phyloP scores from a whole-genome alignment of 2,797 vertebrate species.

The Myotis myotis region DNA sequence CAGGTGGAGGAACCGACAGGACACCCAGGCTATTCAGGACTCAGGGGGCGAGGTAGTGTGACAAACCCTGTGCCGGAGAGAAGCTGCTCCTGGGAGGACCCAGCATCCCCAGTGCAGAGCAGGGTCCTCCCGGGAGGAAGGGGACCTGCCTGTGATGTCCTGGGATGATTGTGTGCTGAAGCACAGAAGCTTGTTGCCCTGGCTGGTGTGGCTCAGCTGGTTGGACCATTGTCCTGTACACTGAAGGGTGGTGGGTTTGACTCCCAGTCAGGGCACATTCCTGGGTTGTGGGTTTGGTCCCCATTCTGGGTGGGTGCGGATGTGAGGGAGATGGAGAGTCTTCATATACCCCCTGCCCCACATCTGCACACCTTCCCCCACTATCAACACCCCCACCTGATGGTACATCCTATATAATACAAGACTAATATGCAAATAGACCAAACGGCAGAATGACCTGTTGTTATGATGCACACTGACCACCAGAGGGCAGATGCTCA shows the following conservation, averaged over 20 bases:
- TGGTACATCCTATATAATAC: neutral
- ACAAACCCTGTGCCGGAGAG: accelerated
- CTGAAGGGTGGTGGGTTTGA: neutral
- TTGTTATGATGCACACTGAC: too few relatives aligned
- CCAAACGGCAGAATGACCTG: too few relatives aligned
- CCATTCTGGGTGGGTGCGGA: neutral
- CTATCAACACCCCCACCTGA: neutral
- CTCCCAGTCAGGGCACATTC: neutral
- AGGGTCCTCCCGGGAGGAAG: neutral
- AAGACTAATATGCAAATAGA: too few relatives aligned
- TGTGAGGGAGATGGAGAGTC: neutral
- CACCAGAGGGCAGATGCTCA: too few relatives aligned
- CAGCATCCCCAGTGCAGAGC: accelerated
- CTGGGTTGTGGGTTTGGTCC: neutral
- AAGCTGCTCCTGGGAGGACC: neutral
- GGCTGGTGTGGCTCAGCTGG: neutral
- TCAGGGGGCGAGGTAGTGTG: accelerated
- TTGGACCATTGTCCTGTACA: neutral
- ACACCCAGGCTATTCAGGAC: accelerated
- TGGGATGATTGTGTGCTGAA: accelerated
- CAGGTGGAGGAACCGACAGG: neutral
- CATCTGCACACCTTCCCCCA: accelerated
- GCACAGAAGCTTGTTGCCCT: neutral
- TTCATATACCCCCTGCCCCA: accelerated
- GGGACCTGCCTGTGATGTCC: too few relatives aligned